Percentiles rank a stretch among this genome's conserved stretches.
These are phyloP conservation scores for Podiceps cristatus DNA, from an alignment of 2,113 vertebrate species.

Conservation along the genomic window DNA sequence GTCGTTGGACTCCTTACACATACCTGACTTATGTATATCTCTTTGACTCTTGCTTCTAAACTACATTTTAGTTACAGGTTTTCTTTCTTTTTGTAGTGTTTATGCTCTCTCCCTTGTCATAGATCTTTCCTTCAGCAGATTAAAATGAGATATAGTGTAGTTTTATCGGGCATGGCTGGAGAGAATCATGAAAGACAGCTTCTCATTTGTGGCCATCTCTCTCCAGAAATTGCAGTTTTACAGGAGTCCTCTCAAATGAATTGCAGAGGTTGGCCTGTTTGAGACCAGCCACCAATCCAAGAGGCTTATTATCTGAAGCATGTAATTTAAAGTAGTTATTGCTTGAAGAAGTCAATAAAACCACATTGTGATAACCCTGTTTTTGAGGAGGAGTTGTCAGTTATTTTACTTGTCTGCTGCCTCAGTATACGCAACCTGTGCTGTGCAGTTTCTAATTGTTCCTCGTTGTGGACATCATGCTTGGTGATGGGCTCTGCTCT, in stretches of 20 bases:
- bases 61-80: background rate
- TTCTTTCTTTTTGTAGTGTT: background rate
- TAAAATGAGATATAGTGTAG: background rate
- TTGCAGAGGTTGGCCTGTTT: background rate
- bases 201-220: background rate
- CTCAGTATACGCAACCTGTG: background rate
- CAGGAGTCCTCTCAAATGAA: background rate
- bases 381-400: background rate
- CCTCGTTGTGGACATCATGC: background rate
- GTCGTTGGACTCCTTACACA: fast-evolving
- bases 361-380: background rate
- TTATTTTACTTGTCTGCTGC: background rate
- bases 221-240: background rate
- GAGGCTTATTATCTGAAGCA: background rate
- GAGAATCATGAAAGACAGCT: background rate
- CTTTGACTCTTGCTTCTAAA: background rate
- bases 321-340: background rate
- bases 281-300: background rate
- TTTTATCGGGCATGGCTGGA: background rate
- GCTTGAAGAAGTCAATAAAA: background rate
- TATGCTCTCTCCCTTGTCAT: background rate
- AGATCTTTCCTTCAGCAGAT: background rate
- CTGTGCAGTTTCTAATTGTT: background rate
- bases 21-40: too few species aligned
- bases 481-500: background rate